These are phyloP conservation scores for Cyrtodaria siliqua DNA, from an alignment of 2,888 invertebrate species.

Conservation along the genomic window DNA sequence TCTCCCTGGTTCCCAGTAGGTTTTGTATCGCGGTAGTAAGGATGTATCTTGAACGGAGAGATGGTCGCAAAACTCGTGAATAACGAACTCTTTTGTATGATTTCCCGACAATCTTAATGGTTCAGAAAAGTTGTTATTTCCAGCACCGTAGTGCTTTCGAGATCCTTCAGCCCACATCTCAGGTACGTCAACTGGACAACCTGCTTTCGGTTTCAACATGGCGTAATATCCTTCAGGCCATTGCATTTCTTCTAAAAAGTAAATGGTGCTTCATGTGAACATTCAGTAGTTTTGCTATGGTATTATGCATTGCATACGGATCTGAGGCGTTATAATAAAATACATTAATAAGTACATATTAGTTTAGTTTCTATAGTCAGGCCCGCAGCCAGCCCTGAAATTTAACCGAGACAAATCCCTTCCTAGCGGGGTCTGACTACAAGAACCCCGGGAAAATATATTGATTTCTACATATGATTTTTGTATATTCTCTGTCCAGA, in stretches of 20 bases:
- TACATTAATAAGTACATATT: no score
- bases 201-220: constrained; percentile 61
- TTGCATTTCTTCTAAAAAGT: constrained; percentile 67
- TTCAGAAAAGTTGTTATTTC: constrained; percentile 57
- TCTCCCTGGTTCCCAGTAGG: constrained; percentile 71
- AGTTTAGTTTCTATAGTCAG: no score
- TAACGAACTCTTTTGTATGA: constrained; percentile 41
- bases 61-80: constrained; percentile 69
- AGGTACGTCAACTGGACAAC: constrained; percentile 63
- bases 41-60: background rate
- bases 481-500: no score
- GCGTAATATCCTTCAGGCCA: constrained; percentile 73
- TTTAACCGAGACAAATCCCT: no score
- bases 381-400: no score
- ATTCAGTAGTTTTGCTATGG: no score
- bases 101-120: constrained; percentile 59
- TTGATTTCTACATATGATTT: no score
- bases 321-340: no score
- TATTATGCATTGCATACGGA: no score
- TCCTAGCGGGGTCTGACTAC: no score
- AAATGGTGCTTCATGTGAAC: no score
- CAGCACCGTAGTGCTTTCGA: constrained; percentile 63
- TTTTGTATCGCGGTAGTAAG: constrained; percentile 54
- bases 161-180: constrained; percentile 62
- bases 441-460: no score